Evolutionary conservation across 1,140 invertebrate species (phyloP).

Genomic region (Apis florea): DNA sequence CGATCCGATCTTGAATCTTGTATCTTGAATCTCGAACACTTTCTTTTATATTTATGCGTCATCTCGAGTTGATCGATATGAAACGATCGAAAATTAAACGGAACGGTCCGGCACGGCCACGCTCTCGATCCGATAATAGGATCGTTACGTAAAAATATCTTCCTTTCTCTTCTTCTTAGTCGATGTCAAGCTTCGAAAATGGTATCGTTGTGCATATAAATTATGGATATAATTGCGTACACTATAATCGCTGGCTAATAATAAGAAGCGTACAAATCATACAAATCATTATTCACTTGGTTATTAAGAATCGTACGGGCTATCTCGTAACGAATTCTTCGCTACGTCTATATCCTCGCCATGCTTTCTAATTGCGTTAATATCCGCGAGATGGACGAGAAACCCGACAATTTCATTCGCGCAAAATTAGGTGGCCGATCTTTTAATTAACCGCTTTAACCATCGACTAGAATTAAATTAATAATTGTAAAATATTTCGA

Average conservation of each 20-base stretch:
- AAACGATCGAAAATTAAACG: conserved; percentile 44
- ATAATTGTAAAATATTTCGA: no score
- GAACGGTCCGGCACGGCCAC: conserved; percentile 22
- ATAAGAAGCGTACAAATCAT: background rate
- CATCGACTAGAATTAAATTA: no score
- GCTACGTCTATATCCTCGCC: no score
- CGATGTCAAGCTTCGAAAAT: background rate
- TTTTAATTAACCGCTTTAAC: no score
- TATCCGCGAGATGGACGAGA: background rate
- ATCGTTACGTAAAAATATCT: conserved; percentile 36
- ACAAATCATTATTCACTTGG: background rate
- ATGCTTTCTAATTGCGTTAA: conserved; percentile 2
- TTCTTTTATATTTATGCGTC: background rate
- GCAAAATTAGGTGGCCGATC: no score
- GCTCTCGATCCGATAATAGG: conserved; percentile 9
- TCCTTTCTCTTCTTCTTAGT: conserved; percentile 1
- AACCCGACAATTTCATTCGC: background rate
- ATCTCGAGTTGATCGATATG: conserved; percentile 15
- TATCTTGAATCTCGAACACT: no score
- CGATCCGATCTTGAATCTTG: no score
- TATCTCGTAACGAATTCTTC: background rate
- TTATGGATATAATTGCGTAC: conserved; percentile 1
- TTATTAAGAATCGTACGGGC: background rate
- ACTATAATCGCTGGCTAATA: conserved; percentile 7
- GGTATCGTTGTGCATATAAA: conserved; percentile 17